A percentile compares a stretch with the other conserved stretches of the same genome.
Evolutionary conservation across 1,140 invertebrate species (phyloP).

Genomic region (Brachionus plicatilis): DNA sequence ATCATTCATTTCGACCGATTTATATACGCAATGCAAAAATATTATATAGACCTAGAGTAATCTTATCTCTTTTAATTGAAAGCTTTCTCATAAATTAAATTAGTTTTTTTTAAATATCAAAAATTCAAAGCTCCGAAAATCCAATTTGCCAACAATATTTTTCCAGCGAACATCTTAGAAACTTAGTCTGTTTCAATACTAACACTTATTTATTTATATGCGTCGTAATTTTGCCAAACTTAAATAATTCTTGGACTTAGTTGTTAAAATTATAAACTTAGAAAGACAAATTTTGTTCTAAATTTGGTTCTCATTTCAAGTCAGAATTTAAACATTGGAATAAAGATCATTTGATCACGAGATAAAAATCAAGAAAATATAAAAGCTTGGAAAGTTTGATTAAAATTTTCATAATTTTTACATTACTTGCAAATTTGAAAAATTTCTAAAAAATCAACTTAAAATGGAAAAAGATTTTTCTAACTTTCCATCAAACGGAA

Average conservation of each 20-base stretch:
- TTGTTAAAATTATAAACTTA: too few relatives aligned
- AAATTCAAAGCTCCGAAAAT: not conserved
- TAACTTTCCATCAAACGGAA: conserved; percentile 20
- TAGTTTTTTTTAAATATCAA: not conserved
- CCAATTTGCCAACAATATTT: not conserved
- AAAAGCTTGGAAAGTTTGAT: not conserved
- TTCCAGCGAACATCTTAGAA: not conserved
- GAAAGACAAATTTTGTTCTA: too few relatives aligned
- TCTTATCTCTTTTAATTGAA: not conserved
- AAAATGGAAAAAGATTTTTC: conserved; percentile 23
- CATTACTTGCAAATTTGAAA: conserved; percentile 30
- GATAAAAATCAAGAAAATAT: not conserved
- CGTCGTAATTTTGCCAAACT: too few relatives aligned
- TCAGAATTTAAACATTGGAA: not conserved
- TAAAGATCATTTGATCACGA: not conserved
- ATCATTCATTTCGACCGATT: not conserved
- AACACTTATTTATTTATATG: too few relatives aligned
- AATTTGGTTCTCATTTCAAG: too few relatives aligned
- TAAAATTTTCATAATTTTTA: not conserved
- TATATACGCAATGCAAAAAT: not conserved
- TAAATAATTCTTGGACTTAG: too few relatives aligned
- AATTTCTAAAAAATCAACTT: not conserved
- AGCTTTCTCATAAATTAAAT: not conserved
- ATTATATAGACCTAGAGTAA: not conserved
- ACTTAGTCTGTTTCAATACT: not conserved